These are phyloP conservation scores for Acanthosepion esculentum DNA, from an alignment of 2,888 invertebrate genomes.

Conservation along the genomic window DNA sequence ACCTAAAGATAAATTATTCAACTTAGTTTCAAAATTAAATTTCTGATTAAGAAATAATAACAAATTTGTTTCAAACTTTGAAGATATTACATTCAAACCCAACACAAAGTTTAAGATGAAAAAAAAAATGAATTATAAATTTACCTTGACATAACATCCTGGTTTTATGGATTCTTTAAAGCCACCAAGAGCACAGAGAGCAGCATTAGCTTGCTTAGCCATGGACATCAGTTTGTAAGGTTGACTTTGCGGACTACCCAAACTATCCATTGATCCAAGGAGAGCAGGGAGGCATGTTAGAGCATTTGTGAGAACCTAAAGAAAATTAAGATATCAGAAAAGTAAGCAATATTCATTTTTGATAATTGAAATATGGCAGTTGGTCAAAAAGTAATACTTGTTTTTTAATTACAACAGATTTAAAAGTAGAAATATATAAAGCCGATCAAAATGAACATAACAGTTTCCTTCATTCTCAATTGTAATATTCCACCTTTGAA, in stretches of 20 bases:
- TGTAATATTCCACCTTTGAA: too few relatives aligned
- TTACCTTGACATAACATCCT: slow-evolving; percentile 73
- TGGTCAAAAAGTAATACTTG: neutral
- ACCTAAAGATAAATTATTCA: slow-evolving; percentile 60
- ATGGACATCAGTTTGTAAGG: slow-evolving; percentile 69
- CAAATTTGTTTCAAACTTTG: too few relatives aligned
- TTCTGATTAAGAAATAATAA: neutral
- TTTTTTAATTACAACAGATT: too few relatives aligned
- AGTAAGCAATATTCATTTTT: neutral
- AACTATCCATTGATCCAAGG: slow-evolving; percentile 67
- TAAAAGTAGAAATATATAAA: too few relatives aligned
- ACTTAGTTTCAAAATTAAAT: neutral
- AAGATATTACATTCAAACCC: too few relatives aligned
- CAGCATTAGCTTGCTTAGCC: slow-evolving; percentile 73
- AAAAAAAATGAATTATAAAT: neutral
- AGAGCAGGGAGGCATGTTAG: slow-evolving; percentile 70
- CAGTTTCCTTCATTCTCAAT: too few relatives aligned
- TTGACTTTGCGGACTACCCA: slow-evolving; percentile 68
- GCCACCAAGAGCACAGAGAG: slow-evolving; percentile 74
- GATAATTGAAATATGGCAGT: neutral
- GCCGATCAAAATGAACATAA: too few relatives aligned
- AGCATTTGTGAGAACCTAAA: slow-evolving; percentile 71
- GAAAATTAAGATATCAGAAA: neutral
- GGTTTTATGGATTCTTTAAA: slow-evolving; percentile 75
- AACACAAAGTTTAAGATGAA: neutral